phyloP scores from a whole-genome alignment of 2,797 vertebrate genomes.

The Bucorvus abyssinicus region DNA sequence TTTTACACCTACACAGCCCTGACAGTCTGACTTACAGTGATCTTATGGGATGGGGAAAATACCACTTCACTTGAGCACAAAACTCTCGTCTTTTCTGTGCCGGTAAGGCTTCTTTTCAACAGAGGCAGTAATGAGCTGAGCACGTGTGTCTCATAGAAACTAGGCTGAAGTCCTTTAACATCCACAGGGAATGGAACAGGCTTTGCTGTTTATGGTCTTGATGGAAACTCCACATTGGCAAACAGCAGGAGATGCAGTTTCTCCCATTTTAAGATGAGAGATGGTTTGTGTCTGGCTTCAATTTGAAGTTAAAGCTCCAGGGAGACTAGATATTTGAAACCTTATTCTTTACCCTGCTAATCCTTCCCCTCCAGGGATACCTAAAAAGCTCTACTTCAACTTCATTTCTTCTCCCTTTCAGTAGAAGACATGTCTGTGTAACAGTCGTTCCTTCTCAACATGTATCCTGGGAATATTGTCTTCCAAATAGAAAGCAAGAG shows the following conservation, averaged over 20 bases:
- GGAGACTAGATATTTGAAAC: neutral
- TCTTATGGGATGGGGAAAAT: neutral
- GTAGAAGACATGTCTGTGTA: neutral
- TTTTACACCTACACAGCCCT: neutral
- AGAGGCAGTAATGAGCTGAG: neutral
- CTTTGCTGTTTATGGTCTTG: neutral
- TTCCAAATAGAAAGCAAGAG: neutral
- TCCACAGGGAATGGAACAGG: neutral
- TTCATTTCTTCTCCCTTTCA: neutral
- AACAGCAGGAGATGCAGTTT: neutral
- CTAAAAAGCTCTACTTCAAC: neutral
- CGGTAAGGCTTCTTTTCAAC: neutral
- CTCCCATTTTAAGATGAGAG: neutral
- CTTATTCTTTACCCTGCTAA: neutral
- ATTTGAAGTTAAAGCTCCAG: constrained; percentile 2
- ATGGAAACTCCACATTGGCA: neutral
- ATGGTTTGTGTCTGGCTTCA: neutral
- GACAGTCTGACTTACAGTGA: neutral
- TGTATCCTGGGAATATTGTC: neutral
- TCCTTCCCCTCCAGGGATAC: neutral
- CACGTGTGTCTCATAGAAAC: neutral
- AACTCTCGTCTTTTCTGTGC: neutral
- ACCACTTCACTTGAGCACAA: neutral
- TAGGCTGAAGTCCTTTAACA: neutral
- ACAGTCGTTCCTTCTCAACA: neutral